A percentile compares a stretch with the other conserved stretches of the same genome.
Evolutionary conservation across 2,888 invertebrate species (phyloP).

Genomic region (Tetheella fluctuosa): DNA sequence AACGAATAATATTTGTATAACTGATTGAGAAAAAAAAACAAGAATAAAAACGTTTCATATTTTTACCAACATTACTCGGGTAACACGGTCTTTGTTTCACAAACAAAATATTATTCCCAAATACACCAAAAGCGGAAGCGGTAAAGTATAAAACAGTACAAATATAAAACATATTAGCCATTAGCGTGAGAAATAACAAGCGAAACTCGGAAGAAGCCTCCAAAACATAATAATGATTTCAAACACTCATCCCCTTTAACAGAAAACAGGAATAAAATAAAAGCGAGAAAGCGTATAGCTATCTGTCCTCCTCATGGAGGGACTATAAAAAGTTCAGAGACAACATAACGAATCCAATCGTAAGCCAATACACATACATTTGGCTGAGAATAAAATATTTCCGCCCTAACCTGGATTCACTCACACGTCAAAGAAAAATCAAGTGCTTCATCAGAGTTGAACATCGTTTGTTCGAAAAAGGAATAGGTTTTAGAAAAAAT

Average conservation of each 20-base stretch:
- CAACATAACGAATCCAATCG: constrained; percentile 2
- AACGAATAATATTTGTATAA: no score
- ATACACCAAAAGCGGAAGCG: not conserved
- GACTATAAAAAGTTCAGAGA: constrained; percentile 23
- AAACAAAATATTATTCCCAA: constrained; percentile 3
- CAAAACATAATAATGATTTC: constrained; percentile 1
- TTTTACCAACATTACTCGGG: not conserved
- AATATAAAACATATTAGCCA: constrained; percentile 8
- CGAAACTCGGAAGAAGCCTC: not conserved
- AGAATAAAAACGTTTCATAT: no score
- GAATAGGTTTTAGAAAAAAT: no score
- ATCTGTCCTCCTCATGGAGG: not conserved
- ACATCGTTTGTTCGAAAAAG: not conserved
- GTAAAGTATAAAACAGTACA: constrained; percentile 4
- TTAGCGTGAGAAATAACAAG: not conserved
- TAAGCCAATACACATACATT: constrained; percentile 25
- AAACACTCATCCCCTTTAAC: constrained; percentile 5
- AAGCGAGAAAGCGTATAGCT: not conserved
- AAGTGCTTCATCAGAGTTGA: not conserved
- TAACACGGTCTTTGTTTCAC: not conserved
- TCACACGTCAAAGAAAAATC: not conserved
- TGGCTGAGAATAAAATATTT: constrained; percentile 26
- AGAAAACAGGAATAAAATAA: constrained; percentile 1
- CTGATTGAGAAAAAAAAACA: no score
- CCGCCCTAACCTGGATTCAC: not conserved